A percentile compares a stretch with the other conserved stretches of the same genome.
Evolutionary conservation across 2,113 vertebrate genomes (phyloP).

Genomic region (Melospiza melodia): DNA sequence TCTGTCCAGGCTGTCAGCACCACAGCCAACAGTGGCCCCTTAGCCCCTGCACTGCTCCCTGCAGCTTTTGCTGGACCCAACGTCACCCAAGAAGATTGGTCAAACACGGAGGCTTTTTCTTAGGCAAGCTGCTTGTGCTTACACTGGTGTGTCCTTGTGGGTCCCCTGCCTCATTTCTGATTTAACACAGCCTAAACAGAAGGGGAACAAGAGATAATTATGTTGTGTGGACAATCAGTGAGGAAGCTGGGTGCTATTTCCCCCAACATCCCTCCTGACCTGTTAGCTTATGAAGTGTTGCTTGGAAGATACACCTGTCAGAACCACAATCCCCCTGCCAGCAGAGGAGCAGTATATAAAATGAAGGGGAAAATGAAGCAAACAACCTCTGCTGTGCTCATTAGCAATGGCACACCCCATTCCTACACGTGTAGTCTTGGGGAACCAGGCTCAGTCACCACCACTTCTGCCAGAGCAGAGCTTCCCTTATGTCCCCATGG

Average conservation of each 20-base stretch:
- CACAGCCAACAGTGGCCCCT: neutral
- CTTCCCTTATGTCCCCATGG: neutral
- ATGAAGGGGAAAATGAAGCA: neutral
- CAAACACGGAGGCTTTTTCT: neutral
- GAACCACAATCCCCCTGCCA: neutral
- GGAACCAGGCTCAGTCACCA: neutral
- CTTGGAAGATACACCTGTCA: neutral
- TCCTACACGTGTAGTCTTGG: rapidly evolving
- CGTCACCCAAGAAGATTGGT: neutral
- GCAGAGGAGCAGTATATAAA: neutral
- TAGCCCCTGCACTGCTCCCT: neutral
- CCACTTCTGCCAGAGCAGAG: neutral
- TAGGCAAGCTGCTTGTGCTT: neutral
- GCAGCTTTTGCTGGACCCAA: rapidly evolving
- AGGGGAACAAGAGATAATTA: neutral
- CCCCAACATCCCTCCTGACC: rapidly evolving
- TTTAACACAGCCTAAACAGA: neutral
- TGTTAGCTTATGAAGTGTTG: neutral
- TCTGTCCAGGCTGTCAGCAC: rapidly evolving
- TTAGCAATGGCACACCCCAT: rapidly evolving
- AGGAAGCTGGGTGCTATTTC: neutral
- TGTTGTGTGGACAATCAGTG: neutral
- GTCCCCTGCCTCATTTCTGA: rapidly evolving
- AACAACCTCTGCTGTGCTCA: neutral
- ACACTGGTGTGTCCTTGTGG: rapidly evolving